phyloP scores from a whole-genome alignment of 1,140 invertebrate species.

The fruit fly (Drosophila melanogaster) region Release_6_plus_ISO1_MT NT_033779.5:20132501-20133000 shows the following conservation, averaged over 20 bases:
- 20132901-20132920: neutral
- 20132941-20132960: neutral
- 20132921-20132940: neutral
- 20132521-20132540: conserved; percentile 59
- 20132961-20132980: neutral
- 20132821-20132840: neutral
- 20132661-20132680: conserved; percentile 20
- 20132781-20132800: conserved; percentile 50
- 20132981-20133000: neutral
- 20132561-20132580: conserved; percentile 75
- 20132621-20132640: conserved; percentile 14
- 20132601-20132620: conserved; percentile 8
- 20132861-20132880: neutral
- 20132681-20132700: conserved; percentile 76
- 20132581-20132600: conserved; percentile 73
- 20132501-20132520: conserved; percentile 69
- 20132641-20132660: conserved; percentile 17
- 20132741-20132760: conserved; percentile 38
- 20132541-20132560: conserved; percentile 79
- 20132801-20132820: conserved; percentile 14
- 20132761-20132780: conserved; percentile 2
- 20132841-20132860: neutral
- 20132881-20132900: neutral
- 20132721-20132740: conserved; percentile 78
- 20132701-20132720: conserved; percentile 80